Evolutionary conservation across 2,888 invertebrate species (phyloP).

Genomic region (Scaptomyza cyrtandrae): DNA sequence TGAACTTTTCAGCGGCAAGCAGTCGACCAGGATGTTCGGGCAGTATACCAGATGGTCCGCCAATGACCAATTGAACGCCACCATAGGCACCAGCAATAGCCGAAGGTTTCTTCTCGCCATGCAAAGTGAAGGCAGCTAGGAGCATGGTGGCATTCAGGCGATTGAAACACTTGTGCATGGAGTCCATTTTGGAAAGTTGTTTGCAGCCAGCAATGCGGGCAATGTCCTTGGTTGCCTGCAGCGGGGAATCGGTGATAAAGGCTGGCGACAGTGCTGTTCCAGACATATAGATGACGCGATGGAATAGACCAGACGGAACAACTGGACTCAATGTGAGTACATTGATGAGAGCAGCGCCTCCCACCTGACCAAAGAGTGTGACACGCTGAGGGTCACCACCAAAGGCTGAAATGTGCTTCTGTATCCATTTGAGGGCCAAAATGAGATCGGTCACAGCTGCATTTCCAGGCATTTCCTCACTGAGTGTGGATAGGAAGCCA

Average conservation of each 20-base stretch:
- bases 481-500: conserved; percentile 86
- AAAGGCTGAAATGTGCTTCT: conserved; percentile 85
- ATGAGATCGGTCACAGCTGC: conserved; percentile 86
- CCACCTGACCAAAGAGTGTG: conserved; percentile 86
- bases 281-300: conserved; percentile 86
- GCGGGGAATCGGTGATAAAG: conserved; percentile 85
- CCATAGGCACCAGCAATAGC: conserved; percentile 72
- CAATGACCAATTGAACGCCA: conserved; percentile 82
- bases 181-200: conserved; percentile 69
- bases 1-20: conserved; percentile 78
- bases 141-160: conserved; percentile 82
- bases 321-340: conserved; percentile 85
- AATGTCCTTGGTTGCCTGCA: conserved; percentile 81
- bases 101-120: conserved; percentile 68
- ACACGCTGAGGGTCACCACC: conserved; percentile 85
- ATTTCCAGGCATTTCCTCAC: conserved; percentile 86
- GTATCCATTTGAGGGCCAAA: conserved; percentile 86
- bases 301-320: conserved; percentile 85
- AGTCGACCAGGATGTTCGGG: conserved; percentile 82
- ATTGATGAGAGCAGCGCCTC: conserved; percentile 85
- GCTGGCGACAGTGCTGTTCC: conserved; percentile 85
- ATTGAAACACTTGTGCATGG: conserved; percentile 82
- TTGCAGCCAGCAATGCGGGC: conserved; percentile 83
- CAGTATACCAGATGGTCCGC: conserved; percentile 82
- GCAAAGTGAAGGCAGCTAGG: conserved; percentile 82